Evolutionary conservation across 2,888 invertebrate species (phyloP), one percentile per base, ranked within the genome.

Genomic region (Macrophya alboannulata): DNA sequence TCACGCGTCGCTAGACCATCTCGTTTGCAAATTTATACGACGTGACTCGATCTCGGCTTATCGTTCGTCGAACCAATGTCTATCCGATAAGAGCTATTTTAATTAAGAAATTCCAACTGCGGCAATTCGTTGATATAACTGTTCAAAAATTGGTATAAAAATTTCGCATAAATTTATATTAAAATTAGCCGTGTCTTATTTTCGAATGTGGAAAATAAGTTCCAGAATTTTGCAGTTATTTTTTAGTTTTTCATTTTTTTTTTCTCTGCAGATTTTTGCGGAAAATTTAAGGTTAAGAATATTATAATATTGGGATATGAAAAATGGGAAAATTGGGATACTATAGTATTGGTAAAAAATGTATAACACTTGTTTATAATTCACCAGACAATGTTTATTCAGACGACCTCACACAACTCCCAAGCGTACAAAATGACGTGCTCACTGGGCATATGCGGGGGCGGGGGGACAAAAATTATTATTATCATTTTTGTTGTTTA

Each of bases 401-500:
- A 95, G 96, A 96, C 96, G 96, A 96, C 96, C 96, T 96, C 96
- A 96, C 96, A 96, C 96, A 96, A 96, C 94, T 94, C 94, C 96
- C 96, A 96, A 96, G 95, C 96, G 95, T 95, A 95, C 96, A 96
- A 96, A 96, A 95, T 93, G 95, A 95, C 95, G 95, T 95, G 95
- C 95, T 95, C 95, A 95, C 95, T 93, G 93, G 92, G 93, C 92
- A 92, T 93, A 93, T 92, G 93, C 93, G 92, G 93, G 93, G 93
- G 93, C 93, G 92, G 93, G 93, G 93, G 92, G 65, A 72, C 40
- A 40, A 51, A 40, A 31, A 37, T 40, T 72, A 40, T 43, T 40
- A 43, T 72, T 72, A 40, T 72, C 15, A 15, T 40, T 71, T 40
- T 40, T 71, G 4, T 9, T 72, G 17, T 0, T 43, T 43, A 37